These are phyloP conservation scores for Napeogenes inachia DNA, from an alignment of 2,888 invertebrate species.

Conservation along the genomic window DNA sequence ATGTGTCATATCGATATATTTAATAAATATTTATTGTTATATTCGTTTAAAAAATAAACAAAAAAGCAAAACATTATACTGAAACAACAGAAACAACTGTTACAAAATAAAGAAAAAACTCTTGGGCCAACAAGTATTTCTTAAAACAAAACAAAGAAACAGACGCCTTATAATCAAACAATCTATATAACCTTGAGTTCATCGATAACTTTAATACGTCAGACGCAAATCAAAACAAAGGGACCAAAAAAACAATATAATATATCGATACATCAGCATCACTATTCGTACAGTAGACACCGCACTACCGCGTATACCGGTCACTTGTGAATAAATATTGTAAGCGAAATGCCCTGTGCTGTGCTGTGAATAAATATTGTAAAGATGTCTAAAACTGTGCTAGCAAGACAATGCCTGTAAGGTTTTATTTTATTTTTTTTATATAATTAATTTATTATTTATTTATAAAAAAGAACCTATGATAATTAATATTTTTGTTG, in stretches of 20 bases:
- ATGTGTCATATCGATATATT: background rate
- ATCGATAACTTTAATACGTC: background rate
- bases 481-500: background rate
- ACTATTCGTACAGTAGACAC: conserved; percentile 1
- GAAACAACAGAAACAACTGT: too few relatives aligned
- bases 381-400: conserved; percentile 38
- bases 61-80: too few relatives aligned
- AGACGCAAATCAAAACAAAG: background rate
- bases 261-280: background rate
- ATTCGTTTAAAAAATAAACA: too few relatives aligned
- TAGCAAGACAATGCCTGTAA: conserved; percentile 44
- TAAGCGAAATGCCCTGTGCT: conserved; percentile 23
- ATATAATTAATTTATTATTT: conserved; percentile 3
- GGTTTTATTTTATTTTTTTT: conserved; percentile 32
- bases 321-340: conserved; percentile 19
- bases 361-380: conserved; percentile 17
- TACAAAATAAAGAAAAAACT: too few relatives aligned
- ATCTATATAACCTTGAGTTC: background rate
- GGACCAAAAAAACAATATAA: background rate
- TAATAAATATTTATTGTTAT: background rate
- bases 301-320: conserved; percentile 9
- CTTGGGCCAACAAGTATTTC: too few relatives aligned
- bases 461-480: background rate
- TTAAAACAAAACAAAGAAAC: too few relatives aligned
- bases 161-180: too few relatives aligned